Percentiles rank a stretch among this genome's conserved stretches.
phyloP scores from a whole-genome alignment of 1,140 invertebrate species.

The silkworm (Bombyx mori) region DNA sequence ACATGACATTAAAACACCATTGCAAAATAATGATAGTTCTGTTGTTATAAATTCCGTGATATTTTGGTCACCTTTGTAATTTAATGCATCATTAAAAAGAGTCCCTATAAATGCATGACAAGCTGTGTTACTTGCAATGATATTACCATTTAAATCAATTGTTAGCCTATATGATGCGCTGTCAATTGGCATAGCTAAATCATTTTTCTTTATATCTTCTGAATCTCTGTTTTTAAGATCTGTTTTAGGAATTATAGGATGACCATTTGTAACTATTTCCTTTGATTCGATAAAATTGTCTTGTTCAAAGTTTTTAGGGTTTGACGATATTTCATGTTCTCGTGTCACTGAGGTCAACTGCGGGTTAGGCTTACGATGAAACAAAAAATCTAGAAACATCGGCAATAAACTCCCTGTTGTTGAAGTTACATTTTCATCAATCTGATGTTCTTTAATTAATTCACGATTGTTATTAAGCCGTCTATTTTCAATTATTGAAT shows the following conservation, averaged over 20 bases:
- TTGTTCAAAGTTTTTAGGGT: too few relatives aligned
- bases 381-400: constrained; percentile 36
- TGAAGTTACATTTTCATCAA: not conserved
- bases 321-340: too few relatives aligned
- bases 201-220: constrained; percentile 8
- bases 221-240: constrained; percentile 7
- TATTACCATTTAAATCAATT: constrained; percentile 54
- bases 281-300: too few relatives aligned
- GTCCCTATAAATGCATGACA: constrained; percentile 59
- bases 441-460: too few relatives aligned
- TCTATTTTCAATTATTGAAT: too few relatives aligned
- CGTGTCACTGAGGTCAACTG: too few relatives aligned
- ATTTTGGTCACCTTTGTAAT: constrained; percentile 30
- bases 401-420: constrained; percentile 17
- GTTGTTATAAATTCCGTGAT: constrained; percentile 45
- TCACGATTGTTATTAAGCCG: too few relatives aligned
- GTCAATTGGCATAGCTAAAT: not conserved
- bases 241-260: constrained; percentile 2
- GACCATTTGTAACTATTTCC: too few relatives aligned
- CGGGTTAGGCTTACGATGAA: constrained; percentile 13
- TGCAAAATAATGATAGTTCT: constrained; percentile 56
- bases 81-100: constrained; percentile 40
- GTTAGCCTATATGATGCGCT: constrained; percentile 21
- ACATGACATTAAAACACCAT: constrained; percentile 47
- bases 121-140: constrained; percentile 42